phyloP scores from a whole-genome alignment of 2,888 invertebrate genomes.

The Dione juno region DNA sequence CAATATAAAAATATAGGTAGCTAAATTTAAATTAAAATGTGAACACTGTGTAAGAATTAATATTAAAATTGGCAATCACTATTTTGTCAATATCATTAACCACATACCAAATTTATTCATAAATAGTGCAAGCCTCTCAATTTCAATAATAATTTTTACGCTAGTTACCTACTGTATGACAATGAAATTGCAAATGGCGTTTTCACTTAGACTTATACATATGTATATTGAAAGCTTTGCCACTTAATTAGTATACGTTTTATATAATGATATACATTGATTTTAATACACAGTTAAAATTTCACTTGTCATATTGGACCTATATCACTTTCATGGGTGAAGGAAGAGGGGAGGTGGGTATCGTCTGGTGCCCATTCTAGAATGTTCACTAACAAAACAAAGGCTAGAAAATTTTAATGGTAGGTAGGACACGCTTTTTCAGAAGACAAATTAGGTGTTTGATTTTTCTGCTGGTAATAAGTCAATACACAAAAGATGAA shows the following conservation, averaged over 20 bases:
- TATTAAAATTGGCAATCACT: constrained; percentile 21
- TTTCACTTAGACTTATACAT: neutral
- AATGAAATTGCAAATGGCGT: constrained; percentile 9
- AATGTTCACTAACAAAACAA: too few species aligned
- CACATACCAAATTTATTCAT: constrained; percentile 24
- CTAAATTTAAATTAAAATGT: neutral
- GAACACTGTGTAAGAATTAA: constrained; percentile 3
- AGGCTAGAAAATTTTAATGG: too few species aligned
- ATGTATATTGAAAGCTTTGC: constrained; percentile 4
- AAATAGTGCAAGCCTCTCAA: constrained; percentile 22
- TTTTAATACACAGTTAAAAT: constrained; percentile 6
- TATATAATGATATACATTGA: neutral
- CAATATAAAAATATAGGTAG: too few species aligned
- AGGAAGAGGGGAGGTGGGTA: too few species aligned
- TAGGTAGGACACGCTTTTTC: too few species aligned
- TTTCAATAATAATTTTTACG: constrained; percentile 26
- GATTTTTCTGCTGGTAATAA: too few species aligned
- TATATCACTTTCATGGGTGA: neutral
- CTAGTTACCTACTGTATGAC: constrained; percentile 20
- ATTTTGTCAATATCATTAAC: constrained; percentile 25
- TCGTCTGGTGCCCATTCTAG: too few species aligned
- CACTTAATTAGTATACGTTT: constrained; percentile 12
- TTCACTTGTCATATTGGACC: neutral
- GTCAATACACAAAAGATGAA: too few species aligned
- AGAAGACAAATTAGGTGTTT: too few species aligned